phyloP scores from a whole-genome alignment of 2,888 invertebrate species.

The Tachina lurida region DNA sequence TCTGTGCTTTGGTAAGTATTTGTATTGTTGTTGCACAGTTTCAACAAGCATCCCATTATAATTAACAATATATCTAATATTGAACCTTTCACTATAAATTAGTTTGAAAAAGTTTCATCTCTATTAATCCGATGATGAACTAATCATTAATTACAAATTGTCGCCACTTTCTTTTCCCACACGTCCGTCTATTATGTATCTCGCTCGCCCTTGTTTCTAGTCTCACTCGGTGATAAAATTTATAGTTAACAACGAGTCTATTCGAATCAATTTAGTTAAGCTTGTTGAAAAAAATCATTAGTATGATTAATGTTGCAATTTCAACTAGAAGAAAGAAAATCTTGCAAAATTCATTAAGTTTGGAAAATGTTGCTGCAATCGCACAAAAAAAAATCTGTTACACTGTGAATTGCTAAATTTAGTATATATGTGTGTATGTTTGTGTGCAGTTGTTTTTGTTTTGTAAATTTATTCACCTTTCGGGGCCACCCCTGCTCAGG shows the following conservation, averaged over 20 bases:
- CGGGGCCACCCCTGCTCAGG: constrained; percentile 29
- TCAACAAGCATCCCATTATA: background rate
- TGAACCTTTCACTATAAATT: constrained; percentile 1
- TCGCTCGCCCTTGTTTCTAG: background rate
- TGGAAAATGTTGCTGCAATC: constrained; percentile 28
- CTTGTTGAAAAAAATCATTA: background rate
- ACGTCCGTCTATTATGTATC: background rate
- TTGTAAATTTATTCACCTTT: constrained; percentile 3
- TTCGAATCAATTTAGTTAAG: background rate
- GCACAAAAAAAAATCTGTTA: background rate
- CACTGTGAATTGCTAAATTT: constrained; percentile 28
- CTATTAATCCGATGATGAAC: constrained; percentile 17
- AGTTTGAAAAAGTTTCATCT: background rate
- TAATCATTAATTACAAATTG: constrained; percentile 37
- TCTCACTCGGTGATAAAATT: background rate
- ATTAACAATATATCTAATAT: background rate
- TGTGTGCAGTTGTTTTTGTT: background rate
- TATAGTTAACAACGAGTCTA: background rate
- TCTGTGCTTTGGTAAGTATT: too few relatives aligned
- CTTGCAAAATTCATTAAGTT: constrained; percentile 24
- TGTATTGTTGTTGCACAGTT: background rate
- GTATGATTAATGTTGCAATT: constrained; percentile 31
- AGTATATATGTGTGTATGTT: background rate
- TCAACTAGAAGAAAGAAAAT: constrained; percentile 43
- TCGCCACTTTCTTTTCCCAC: constrained; percentile 52